Conservation (phyloP, 2,888 invertebrate genomes). For the Ptychoptera contaminata region DNA sequence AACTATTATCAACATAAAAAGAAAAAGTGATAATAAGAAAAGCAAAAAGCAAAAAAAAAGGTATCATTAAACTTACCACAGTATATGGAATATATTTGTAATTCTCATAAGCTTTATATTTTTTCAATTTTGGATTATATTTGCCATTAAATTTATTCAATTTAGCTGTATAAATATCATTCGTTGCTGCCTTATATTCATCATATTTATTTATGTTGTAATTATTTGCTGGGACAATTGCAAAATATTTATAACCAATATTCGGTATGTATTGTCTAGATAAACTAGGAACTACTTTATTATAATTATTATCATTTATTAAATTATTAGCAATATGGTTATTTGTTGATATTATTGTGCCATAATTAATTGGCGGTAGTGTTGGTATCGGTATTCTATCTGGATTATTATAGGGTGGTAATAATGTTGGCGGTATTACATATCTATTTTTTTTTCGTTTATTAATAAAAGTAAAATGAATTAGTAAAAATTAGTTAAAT, state of each 20-base stretch:
- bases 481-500: not conserved
- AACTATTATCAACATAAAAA: no score
- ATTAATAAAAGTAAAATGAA: not conserved
- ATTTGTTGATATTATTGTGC: constrained; percentile 13
- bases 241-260: constrained; percentile 25
- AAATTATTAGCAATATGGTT: constrained; percentile 1
- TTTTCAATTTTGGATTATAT: constrained; percentile 29
- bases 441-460: constrained; percentile 17
- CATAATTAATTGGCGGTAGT: constrained; percentile 18
- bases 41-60: no score
- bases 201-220: constrained; percentile 8
- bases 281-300: constrained; percentile 18
- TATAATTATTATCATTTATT: constrained; percentile 7
- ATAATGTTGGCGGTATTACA: constrained; percentile 27
- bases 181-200: constrained; percentile 7
- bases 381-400: constrained; percentile 9
- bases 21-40: no score
- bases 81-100: constrained; percentile 21
- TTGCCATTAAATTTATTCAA: constrained; percentile 27
- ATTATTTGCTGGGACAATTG: constrained; percentile 18
- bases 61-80: constrained; percentile 21
- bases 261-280: constrained; percentile 27
- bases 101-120: constrained; percentile 28
- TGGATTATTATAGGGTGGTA: constrained; percentile 17
- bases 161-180: constrained; percentile 12